These are phyloP conservation scores for Clanis bilineata DNA, from an alignment of 2,888 invertebrate genomes.

Conservation along the genomic window DNA sequence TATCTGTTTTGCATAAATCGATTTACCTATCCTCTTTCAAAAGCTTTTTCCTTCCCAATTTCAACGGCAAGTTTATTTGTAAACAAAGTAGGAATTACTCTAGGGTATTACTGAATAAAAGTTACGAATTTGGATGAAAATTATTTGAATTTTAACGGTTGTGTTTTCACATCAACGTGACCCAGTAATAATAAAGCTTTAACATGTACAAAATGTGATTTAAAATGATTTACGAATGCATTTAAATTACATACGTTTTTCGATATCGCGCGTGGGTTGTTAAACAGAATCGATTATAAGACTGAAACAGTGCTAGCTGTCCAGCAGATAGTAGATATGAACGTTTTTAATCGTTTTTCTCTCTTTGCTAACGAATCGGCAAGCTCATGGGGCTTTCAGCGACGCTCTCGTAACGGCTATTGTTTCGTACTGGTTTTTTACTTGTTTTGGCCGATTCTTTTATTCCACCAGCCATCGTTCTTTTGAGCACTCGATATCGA, in stretches of 20 bases:
- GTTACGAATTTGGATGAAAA: constrained; percentile 62
- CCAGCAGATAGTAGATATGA: constrained; percentile 36
- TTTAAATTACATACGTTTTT: background rate
- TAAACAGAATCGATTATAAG: constrained; percentile 38
- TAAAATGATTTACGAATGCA: constrained; percentile 23
- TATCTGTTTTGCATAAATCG: constrained; percentile 80
- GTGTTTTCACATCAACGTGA: constrained; percentile 4
- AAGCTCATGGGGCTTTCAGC: constrained; percentile 59
- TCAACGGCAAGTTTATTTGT: constrained; percentile 78
- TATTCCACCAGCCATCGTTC: constrained; percentile 48
- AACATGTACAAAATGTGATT: constrained; percentile 28
- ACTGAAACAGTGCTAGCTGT: constrained; percentile 39
- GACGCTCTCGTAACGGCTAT: constrained; percentile 51
- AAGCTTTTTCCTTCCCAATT: constrained; percentile 77
- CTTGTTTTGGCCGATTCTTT: constrained; percentile 43
- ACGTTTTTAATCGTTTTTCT: constrained; percentile 51
- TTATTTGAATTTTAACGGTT: constrained; percentile 58
- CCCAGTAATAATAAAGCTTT: constrained; percentile 16
- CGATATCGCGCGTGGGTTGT: constrained; percentile 16
- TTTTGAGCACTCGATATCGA: constrained; percentile 24
- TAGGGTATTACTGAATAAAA: constrained; percentile 78
- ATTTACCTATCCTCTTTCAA: constrained; percentile 79
- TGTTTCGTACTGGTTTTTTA: constrained; percentile 54
- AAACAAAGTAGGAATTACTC: constrained; percentile 78
- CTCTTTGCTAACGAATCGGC: constrained; percentile 58